These are phyloP conservation scores for Oryctolagus cuniculus DNA, from an alignment of 2,113 vertebrate genomes.

Conservation along the genomic window DNA sequence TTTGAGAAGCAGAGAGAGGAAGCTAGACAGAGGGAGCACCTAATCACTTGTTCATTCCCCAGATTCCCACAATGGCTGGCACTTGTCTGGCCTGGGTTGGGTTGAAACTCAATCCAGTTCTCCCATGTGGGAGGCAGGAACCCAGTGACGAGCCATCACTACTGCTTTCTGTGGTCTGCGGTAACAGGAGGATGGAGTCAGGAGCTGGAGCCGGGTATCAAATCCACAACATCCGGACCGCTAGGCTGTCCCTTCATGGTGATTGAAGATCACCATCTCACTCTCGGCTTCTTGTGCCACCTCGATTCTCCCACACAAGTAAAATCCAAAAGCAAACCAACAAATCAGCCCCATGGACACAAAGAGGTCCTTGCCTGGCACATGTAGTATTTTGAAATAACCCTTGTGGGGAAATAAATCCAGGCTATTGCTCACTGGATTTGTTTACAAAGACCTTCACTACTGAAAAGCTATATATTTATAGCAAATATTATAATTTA, in stretches of 20 bases:
- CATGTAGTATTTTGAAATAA: neutral
- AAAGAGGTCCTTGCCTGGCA: neutral
- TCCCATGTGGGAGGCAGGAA: too few species aligned
- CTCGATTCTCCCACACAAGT: neutral
- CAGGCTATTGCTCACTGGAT: neutral
- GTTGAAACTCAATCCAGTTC: too few species aligned
- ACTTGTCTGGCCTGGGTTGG: too few species aligned
- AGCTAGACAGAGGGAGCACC: too few species aligned
- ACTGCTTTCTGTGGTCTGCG: too few species aligned
- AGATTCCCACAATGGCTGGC: too few species aligned
- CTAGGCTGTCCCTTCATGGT: neutral
- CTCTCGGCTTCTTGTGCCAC: neutral
- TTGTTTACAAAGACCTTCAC: slow-evolving; percentile 25
- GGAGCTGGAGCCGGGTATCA: neutral
- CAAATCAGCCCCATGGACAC: neutral
- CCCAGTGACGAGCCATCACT: too few species aligned
- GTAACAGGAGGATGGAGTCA: too few species aligned
- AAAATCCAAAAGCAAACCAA: neutral
- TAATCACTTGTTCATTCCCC: too few species aligned
- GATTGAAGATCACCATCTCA: neutral
- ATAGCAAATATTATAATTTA: neutral
- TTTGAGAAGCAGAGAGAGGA: too few species aligned
- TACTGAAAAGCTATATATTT: neutral
- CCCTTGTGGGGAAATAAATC: slow-evolving; percentile 6
- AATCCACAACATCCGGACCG: neutral